These are phyloP conservation scores for Drosophila imparisetae DNA, from an alignment of 2,888 invertebrate species.

Conservation along the genomic window DNA sequence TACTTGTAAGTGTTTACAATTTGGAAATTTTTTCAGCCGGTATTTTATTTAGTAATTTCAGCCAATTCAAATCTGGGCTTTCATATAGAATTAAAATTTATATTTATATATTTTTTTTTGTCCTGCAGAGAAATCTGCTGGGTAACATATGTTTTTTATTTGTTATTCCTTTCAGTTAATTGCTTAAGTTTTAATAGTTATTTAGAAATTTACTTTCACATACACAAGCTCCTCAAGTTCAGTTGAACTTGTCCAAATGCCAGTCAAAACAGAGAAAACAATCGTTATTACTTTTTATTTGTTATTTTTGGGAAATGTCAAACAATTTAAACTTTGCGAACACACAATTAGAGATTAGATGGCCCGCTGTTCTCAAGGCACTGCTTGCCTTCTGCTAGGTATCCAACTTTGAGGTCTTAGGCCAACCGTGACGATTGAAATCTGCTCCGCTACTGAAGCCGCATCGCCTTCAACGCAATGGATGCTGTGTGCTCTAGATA, in stretches of 20 bases:
- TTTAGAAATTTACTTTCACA: conserved; percentile 7
- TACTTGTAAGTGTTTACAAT: conserved; percentile 18
- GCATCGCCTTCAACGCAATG: conserved; percentile 23
- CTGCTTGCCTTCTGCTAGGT: conserved; percentile 1
- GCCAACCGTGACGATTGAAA: conserved; percentile 72
- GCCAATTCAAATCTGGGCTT: conserved; percentile 5
- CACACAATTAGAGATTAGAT: conserved; percentile 32
- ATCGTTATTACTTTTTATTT: neutral
- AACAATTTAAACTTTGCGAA: conserved; percentile 48
- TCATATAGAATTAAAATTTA: neutral
- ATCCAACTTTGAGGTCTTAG: conserved; percentile 16
- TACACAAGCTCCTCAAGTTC: conserved; percentile 5
- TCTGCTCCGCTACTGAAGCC: conserved; percentile 77
- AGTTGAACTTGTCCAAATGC: conserved; percentile 2
- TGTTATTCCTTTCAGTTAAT: neutral
- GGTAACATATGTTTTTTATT: neutral
- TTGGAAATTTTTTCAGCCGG: conserved; percentile 22
- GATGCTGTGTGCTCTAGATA: conserved; percentile 58
- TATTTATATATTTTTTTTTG: neutral
- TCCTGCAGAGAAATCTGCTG: neutral
- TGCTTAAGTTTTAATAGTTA: neutral
- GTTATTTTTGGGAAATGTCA: conserved; percentile 5
- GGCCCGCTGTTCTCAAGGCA: conserved; percentile 18
- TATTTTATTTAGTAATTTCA: conserved; percentile 42
- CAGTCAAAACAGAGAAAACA: neutral